Percentiles rank a stretch among this genome's conserved stretches.
These are phyloP conservation scores for Poecile montanus DNA, from an alignment of 2,797 vertebrate species.

Conservation along the genomic window DNA sequence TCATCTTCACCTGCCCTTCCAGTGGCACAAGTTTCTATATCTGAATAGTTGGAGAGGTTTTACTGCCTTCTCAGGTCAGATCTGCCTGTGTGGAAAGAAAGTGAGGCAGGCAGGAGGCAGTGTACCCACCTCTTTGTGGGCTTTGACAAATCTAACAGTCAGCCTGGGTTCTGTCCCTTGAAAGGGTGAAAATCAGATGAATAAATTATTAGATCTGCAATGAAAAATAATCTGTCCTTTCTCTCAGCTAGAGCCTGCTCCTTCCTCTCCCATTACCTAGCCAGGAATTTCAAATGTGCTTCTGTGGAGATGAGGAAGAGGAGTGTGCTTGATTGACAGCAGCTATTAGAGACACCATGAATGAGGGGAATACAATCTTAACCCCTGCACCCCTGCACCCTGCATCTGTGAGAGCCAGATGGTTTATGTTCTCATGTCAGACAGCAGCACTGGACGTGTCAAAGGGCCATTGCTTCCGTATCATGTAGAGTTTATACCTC, in stretches of 20 bases:
- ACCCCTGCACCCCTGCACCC: background rate
- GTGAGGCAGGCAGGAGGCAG: background rate
- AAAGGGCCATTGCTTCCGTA: conserved; percentile 12
- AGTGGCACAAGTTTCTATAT: background rate
- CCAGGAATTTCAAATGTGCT: background rate
- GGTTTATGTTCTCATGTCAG: conserved; percentile 35
- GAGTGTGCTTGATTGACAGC: conserved; percentile 27
- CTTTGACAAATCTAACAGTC: background rate
- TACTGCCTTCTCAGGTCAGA: background rate
- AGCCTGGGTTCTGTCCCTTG: background rate
- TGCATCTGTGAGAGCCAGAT: conserved; percentile 43
- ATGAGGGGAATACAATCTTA: background rate
- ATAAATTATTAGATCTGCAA: background rate
- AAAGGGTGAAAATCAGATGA: background rate
- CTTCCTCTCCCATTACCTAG: background rate
- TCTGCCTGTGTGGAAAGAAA: background rate
- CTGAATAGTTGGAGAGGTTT: background rate
- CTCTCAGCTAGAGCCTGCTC: background rate
- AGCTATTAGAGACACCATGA: background rate
- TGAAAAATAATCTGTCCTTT: background rate
- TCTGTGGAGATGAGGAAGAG: background rate
- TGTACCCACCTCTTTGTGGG: background rate
- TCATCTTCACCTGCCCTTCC: background rate
- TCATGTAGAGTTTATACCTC: background rate
- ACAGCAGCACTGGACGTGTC: conserved; percentile 25